Percentiles rank a stretch among this genome's conserved stretches.
Conservation (phyloP, 2,113 vertebrate genomes). For the Chelonoidis abingdonii region DNA sequence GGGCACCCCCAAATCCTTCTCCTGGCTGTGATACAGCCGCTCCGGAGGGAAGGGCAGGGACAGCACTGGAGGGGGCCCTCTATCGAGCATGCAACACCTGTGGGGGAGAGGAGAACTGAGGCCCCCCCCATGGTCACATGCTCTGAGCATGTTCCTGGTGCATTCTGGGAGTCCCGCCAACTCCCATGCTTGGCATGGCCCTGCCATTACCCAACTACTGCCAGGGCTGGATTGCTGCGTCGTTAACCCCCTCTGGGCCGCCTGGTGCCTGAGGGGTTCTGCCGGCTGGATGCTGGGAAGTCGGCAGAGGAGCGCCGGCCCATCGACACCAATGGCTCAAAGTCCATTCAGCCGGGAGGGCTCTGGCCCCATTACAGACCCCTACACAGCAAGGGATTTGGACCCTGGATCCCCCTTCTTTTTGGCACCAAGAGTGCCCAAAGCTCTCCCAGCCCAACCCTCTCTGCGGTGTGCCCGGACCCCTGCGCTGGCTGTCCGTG, state of each 20-base stretch:
- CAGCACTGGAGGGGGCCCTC: not conserved
- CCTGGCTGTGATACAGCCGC: not conserved
- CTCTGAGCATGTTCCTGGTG: not conserved
- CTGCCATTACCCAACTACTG: not conserved
- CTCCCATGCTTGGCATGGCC: not conserved
- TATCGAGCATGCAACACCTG: not conserved
- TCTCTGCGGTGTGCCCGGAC: not conserved
- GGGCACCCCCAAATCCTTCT: not conserved
- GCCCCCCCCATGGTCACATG: too few relatives aligned
- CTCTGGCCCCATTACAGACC: not conserved
- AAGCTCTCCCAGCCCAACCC: not conserved
- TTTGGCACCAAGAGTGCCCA: not conserved
- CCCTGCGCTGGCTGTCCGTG: not conserved
- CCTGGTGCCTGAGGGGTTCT: not conserved
- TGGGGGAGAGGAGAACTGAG: not conserved
- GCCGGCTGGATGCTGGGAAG: not conserved
- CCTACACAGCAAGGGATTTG: not conserved
- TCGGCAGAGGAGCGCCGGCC: too few relatives aligned
- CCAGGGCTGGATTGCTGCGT: not conserved
- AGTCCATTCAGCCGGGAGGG: not conserved
- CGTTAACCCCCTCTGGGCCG: not conserved
- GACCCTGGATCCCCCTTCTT: not conserved
- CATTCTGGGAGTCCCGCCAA: not conserved
- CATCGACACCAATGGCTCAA: not conserved
- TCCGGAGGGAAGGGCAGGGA: not conserved